Evolutionary conservation across 2,888 invertebrate species (phyloP), one percentile per base, ranked within the genome.

Genomic region (Metellina segmentata): DNA sequence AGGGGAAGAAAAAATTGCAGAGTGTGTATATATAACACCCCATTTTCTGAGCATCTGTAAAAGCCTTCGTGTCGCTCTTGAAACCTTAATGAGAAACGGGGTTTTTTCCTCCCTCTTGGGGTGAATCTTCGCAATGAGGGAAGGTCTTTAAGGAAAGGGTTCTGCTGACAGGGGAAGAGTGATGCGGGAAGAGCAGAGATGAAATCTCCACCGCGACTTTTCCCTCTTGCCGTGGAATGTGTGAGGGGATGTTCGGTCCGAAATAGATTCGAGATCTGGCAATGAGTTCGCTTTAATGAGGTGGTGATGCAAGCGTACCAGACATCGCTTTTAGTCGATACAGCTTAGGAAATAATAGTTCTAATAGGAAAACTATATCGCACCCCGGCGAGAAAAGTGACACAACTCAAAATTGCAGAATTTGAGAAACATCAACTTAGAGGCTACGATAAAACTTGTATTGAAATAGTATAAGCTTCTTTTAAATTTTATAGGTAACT

Each of bases 141-240:
- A 69, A 53, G 51, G 79, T 71, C 34, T 53, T 86, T 71, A 72
- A 79, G 86, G 52, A 87, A 87, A 79, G 79, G 86, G 70, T 79
- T 87, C 72, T 79, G 86, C 51, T 87, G 86, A 87, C 86, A 87
- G 86, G 52, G 13, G 9, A 79, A 87, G 86, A 87, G 71, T n/a
- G 71, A 87, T 87, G 71, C 51, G 11, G 70, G 16, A 75, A 61
- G 34, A 85, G 69, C 61, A 81, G 85, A 69, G 86, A 87, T 77
- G 86, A 70, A 87, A 79, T 87, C 86, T 77, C 77, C 11, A 4
- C 61, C 6, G 49, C 78, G 53, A 34, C 34, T 79, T 69, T 48
- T 34, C 48, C 48, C 69, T 71, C 9, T 6, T 78, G 51, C 77
- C 51, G 6, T n/a, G 20, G 79, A 79, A 51, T 11, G 34, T 61